These are phyloP conservation scores for Lasioglossum villosulum DNA, from an alignment of 2,888 invertebrate species.

Conservation along the genomic window DNA sequence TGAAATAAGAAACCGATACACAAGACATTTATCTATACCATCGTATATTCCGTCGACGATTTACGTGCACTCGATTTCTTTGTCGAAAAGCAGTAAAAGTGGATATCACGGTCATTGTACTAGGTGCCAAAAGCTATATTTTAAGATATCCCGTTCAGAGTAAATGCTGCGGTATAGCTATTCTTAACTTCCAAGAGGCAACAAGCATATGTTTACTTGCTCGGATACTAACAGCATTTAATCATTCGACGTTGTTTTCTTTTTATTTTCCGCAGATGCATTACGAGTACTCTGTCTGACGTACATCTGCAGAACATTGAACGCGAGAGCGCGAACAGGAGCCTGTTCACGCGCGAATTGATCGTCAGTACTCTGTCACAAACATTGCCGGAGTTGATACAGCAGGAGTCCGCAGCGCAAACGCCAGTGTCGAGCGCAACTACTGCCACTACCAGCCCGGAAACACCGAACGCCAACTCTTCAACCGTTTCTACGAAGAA, in stretches of 20 bases:
- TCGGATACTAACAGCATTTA: not conserved
- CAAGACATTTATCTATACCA: not conserved
- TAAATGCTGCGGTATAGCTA: not conserved
- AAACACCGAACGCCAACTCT: slow-evolving; percentile 76
- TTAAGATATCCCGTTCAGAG: slow-evolving; percentile 20
- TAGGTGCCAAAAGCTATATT: slow-evolving; percentile 69
- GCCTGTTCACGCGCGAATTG: slow-evolving; percentile 81
- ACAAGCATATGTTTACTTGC: not conserved
- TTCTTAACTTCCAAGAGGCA: not conserved
- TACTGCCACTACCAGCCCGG: slow-evolving; percentile 78
- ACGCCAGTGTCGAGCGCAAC: slow-evolving; percentile 76
- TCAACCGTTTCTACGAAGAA: slow-evolving; percentile 76
- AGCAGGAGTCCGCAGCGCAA: slow-evolving; percentile 75
- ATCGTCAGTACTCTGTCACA: slow-evolving; percentile 81
- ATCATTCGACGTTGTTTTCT: not conserved
- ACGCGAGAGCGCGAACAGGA: slow-evolving; percentile 82
- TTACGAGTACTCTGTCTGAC: slow-evolving; percentile 81
- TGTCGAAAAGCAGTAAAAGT: slow-evolving; percentile 57
- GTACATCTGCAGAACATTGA: slow-evolving; percentile 82
- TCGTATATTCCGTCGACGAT: not conserved
- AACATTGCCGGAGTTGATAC: slow-evolving; percentile 79
- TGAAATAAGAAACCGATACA: slow-evolving; percentile 1
- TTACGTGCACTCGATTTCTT: slow-evolving; percentile 1
- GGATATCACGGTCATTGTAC: slow-evolving; percentile 70
- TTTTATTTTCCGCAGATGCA: slow-evolving; percentile 76